phyloP scores from a whole-genome alignment of 2,797 vertebrate species.

The Podarcis siculus region DNA sequence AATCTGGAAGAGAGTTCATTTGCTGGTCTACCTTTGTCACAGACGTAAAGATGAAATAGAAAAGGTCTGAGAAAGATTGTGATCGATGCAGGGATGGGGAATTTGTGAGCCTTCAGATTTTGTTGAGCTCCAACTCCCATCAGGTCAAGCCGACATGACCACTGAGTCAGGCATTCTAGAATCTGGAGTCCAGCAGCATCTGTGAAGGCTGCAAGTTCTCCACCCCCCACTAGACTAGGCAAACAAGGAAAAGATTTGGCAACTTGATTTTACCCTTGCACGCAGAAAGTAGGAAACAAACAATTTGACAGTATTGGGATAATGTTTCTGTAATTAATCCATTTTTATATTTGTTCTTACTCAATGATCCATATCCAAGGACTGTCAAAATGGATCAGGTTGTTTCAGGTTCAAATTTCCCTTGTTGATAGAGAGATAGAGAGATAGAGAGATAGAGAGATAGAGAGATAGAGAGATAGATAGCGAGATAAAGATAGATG shows the following conservation, averaged over 20 bases:
- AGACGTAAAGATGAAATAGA: conserved; percentile 28
- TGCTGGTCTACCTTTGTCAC: conserved; percentile 29
- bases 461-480: no score
- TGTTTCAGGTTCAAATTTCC: conserved; percentile 12
- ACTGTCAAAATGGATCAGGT: conserved; percentile 15
- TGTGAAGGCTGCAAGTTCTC: no score
- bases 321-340: conserved; percentile 26
- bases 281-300: conserved; percentile 51
- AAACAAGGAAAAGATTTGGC: conserved; percentile 26
- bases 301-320: conserved; percentile 39
- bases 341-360: neutral
- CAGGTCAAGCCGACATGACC: no score
- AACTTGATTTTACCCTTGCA: conserved; percentile 50
- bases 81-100: no score
- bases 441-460: no score
- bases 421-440: neutral
- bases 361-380: neutral
- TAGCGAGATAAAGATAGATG: no score
- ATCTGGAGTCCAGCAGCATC: no score
- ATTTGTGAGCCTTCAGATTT: no score
- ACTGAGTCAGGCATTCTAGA: no score
- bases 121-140: no score
- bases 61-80: neutral
- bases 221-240: neutral
- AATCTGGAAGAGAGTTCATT: conserved; percentile 28